A percentile compares a stretch with the other conserved stretches of the same genome.
phyloP scores from a whole-genome alignment of 1,140 invertebrate genomes.

The Drosophila orosa region DNA sequence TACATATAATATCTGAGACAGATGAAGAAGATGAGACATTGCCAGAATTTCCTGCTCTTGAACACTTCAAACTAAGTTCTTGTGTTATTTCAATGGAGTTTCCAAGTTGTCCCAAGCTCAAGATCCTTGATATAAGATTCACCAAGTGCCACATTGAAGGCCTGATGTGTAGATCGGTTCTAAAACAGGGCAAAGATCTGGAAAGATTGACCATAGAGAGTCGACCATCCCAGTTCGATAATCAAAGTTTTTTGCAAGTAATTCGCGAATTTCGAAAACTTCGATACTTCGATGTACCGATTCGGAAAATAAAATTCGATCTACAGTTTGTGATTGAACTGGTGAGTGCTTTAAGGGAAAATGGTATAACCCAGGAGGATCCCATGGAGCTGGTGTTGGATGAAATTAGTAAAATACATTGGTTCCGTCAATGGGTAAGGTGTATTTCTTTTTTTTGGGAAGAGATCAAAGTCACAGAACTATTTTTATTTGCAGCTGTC shows the following conservation, averaged over 20 bases:
- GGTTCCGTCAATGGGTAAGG: not conserved
- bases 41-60: not conserved
- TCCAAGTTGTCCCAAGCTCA: slow-evolving; percentile 1
- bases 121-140: not conserved
- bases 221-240: not conserved
- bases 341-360: not conserved
- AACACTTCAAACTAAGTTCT: not conserved
- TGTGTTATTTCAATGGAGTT: not conserved
- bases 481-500: not conserved
- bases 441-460: not conserved
- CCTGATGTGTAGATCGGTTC: not conserved
- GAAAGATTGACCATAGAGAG: not conserved
- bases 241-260: not conserved
- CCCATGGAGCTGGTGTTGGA: not conserved
- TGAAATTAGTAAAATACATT: not conserved
- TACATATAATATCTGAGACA: not conserved
- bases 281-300: not conserved
- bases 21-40: not conserved
- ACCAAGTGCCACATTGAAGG: not conserved
- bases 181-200: not conserved
- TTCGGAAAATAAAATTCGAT: not conserved
- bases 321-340: not conserved
- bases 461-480: fast-evolving
- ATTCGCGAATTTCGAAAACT: slow-evolving; percentile 1
- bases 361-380: not conserved